Evolutionary conservation across 2,888 invertebrate species (phyloP), one percentile per base, ranked within the genome.

Genomic region (Eupithecia dodoneata): DNA sequence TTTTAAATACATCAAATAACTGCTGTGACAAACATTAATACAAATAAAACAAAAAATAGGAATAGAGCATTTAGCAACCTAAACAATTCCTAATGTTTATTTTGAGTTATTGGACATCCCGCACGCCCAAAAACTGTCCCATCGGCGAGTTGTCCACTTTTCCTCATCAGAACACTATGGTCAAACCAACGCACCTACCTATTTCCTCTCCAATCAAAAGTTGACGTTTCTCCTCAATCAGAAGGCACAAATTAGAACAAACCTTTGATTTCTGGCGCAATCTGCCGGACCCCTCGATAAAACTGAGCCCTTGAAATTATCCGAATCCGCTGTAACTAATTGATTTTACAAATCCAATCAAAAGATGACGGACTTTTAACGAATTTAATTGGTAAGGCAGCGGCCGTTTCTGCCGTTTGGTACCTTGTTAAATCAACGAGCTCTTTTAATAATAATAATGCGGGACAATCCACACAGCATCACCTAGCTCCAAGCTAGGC

Each of bases 271-370:
- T 45, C 67, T 42, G 67, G 5, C 42, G 4, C 45, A 69, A 44
- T 15, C 66, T 41, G 66, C 15, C 42, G 6, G 66, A 15, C 66
- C 66, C 66, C 42, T 66, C 66, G 45, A 69, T 69, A 69, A 69
- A 69, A 42, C n/a, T 18, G 69, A 45, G 7, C 66, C 67, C 45
- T 45, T 69, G n/a, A n/a, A 45, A 69, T 69, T 69, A 69, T 18
- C 15, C 4, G 18, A 69, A 42, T 69, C 44, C 45, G 45, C 15
- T 66, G 66, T 63, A 7, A 42, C 66, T 66, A 66, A 66, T 66
- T 66, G 66, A 42, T 66, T 66, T 42, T 15, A 66, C 42, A 10
- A 42, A 66, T 66, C 66, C 66, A 66, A 66, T 66, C 66, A 66
- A 42, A 42, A 15, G 66, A 66, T 42, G 13, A 42, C 42, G 15